Evolutionary conservation across 2,888 invertebrate species (phyloP).

Genomic region (Drosophila yooni): DNA sequence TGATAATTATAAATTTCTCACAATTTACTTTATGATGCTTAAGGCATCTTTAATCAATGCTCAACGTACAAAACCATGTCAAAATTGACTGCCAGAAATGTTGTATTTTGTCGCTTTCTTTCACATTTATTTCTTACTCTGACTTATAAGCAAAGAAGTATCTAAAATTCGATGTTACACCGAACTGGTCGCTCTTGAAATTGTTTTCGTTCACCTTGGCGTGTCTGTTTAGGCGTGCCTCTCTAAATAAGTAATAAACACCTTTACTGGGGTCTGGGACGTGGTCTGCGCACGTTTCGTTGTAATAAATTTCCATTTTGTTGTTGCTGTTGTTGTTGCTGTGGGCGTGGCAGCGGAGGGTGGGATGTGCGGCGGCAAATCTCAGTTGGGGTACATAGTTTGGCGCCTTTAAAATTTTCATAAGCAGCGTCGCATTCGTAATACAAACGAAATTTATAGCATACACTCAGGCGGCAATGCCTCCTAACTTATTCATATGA

Average conservation of each 20-base stretch:
- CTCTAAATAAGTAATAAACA: conserved; percentile 78
- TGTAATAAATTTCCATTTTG: conserved; percentile 73
- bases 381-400: conserved; percentile 71
- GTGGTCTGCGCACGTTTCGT: conserved; percentile 40
- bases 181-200: not conserved
- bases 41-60: not conserved
- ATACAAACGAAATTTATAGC: conserved; percentile 76
- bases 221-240: conserved; percentile 32
- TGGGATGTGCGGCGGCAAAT: conserved; percentile 29
- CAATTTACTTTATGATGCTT: not conserved
- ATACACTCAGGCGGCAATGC: conserved; percentile 69
- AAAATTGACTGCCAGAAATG: not conserved
- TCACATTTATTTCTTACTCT: not conserved
- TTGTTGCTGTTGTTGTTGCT: conserved; percentile 30
- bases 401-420: conserved; percentile 75
- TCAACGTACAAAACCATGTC: not conserved
- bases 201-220: not conserved
- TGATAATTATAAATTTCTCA: accelerated
- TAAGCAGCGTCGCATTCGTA: conserved; percentile 69
- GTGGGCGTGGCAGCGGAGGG: not conserved
- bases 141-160: not conserved
- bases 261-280: conserved; percentile 44
- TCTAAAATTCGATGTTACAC: not conserved
- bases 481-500: conserved; percentile 78
- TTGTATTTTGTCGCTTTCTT: not conserved